Percentiles rank a stretch among this genome's conserved stretches.
phyloP scores from a whole-genome alignment of 1,140 invertebrate genomes.

The Drosophila ananassae region DNA sequence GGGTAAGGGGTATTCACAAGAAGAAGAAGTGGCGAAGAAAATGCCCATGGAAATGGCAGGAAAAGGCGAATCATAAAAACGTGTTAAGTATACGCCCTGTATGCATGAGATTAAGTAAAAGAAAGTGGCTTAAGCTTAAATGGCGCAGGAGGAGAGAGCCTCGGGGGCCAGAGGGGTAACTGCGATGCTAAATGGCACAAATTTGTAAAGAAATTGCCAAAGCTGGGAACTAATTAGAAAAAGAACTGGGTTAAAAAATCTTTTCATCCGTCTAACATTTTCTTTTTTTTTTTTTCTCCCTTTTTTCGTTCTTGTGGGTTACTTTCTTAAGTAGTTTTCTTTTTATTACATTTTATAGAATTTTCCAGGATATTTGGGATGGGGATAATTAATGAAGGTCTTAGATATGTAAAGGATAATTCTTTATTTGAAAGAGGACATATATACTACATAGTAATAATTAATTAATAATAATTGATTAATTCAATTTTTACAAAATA shows the following conservation, averaged over 20 bases:
- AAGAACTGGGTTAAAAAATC: constrained; percentile 48
- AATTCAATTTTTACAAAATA: too few species aligned
- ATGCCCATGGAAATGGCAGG: constrained; percentile 8
- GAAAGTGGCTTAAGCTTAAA: neutral
- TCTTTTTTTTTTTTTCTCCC: constrained; percentile 1
- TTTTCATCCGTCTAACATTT: constrained; percentile 5
- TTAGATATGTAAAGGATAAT: neutral
- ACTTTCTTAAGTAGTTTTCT: neutral
- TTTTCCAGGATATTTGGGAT: neutral
- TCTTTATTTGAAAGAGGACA: too few species aligned
- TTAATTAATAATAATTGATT: too few species aligned
- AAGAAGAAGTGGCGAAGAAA: constrained; percentile 9
- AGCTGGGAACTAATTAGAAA: constrained; percentile 47
- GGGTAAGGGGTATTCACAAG: too few species aligned
- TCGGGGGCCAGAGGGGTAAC: neutral
- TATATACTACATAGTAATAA: too few species aligned
- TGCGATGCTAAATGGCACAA: constrained; percentile 35
- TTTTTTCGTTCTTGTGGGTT: neutral
- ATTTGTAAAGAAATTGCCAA: constrained; percentile 57
- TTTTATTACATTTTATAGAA: neutral
- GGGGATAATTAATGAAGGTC: neutral
- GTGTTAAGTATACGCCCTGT: constrained; percentile 49
- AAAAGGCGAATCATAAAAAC: constrained; percentile 51
- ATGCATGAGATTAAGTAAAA: constrained; percentile 28
- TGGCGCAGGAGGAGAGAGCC: neutral